phyloP scores from a whole-genome alignment of 1,140 invertebrate genomes.

The Charaxes varanes region DNA sequence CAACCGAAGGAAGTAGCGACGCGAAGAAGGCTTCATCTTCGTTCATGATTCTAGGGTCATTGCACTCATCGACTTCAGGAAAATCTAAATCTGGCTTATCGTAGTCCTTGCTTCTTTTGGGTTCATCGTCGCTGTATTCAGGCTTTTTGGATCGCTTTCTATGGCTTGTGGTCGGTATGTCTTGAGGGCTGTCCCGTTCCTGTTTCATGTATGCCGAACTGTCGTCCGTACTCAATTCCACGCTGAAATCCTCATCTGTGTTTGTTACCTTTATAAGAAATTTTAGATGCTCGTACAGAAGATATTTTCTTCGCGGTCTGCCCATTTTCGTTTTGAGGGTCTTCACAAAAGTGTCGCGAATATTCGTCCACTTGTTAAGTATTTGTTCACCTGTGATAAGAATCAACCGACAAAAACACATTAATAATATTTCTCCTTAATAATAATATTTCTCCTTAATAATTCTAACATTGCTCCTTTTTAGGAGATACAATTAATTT shows the following conservation, averaged over 20 bases:
- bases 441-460: too few species aligned
- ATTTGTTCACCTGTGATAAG: conserved; percentile 46
- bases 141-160: conserved; percentile 18
- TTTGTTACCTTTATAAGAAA: conserved; percentile 42
- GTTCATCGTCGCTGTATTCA: conserved; percentile 10
- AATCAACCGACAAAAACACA: background rate
- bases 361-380: conserved; percentile 56
- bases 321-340: conserved; percentile 44
- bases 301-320: conserved; percentile 43
- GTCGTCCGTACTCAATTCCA: conserved; percentile 19
- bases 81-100: conserved; percentile 34
- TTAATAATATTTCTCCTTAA: background rate
- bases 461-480: too few species aligned
- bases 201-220: conserved; percentile 23
- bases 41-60: conserved; percentile 55
- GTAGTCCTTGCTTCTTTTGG: conserved; percentile 17
- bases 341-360: conserved; percentile 55
- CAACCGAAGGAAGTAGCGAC: conserved; percentile 53
- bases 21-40: conserved; percentile 67
- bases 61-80: conserved; percentile 37
- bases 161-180: conserved; percentile 7
- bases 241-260: conserved; percentile 22
- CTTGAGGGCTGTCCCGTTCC: conserved; percentile 12
- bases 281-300: conserved; percentile 45
- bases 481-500: too few species aligned